Base-by-base conservation (phyloP, 2,113 vertebrate genomes). In the Bombycilla garrulus region DNA sequence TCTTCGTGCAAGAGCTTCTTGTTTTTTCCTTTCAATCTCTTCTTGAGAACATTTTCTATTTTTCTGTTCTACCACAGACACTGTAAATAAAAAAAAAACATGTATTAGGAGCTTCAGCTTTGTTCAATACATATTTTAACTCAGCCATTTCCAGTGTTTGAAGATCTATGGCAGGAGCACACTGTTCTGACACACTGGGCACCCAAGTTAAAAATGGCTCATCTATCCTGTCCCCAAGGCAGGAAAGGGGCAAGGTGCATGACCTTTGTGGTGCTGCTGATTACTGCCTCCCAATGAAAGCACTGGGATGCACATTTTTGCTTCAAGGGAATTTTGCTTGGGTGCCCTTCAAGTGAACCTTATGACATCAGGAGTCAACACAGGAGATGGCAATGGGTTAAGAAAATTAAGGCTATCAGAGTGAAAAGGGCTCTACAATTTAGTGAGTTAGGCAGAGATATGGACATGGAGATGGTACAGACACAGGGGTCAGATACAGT, bases 11-110 rank as follows among this genome's bases (percentile, higher is more conserved):
- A 99, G 93, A 7, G 99, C 99, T 91, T 99, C 99, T 93, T 99
- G 98, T 66, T 99, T 99, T 95, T 99, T 99, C 66, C 96, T 98
- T 96, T 99, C 98, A 83, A 99, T 99, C 97, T 99, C 99, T 62
- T 98, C 98, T 35, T 98, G 98, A 35, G 98, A 98, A 96, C 98
- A 99, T 76, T 98, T 99, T 72, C 96, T 98, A 4, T 95, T 97
- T 95, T 96, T 97, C 33, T 98, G 98, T 77, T 98, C 98, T 42
- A 98, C 96, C 77, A 98, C 92, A 69, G 97, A 98, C 56, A 96
- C 98, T 99, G 95, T 81, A 97, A 97, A 95, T 81, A 74, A 94
- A 96, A 76, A 94, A 96, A 76, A 61, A 79, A 40, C 10, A 81
- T 0, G 1, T 10, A 83, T 95, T 93, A 88, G 50, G 38, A 92